Conservation (phyloP, 2,888 invertebrate genomes). For the Drosophila peninsularis region DNA sequence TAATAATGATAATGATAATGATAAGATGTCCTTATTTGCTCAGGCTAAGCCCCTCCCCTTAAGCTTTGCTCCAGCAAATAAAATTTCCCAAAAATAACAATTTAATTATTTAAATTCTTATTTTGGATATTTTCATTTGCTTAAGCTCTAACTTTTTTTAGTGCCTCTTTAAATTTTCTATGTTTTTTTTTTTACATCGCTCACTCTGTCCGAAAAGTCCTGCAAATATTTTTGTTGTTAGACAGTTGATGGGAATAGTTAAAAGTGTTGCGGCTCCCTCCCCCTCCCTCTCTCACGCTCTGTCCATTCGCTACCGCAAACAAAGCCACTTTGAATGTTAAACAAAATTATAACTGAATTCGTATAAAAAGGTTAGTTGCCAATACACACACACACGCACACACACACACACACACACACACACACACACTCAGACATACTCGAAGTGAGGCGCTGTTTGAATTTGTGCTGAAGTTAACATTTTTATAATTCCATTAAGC, state of each 20-base stretch:
- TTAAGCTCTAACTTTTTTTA: constrained; percentile 9
- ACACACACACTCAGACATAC: constrained; percentile 16
- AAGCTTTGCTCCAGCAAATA: neutral
- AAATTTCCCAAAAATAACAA: neutral
- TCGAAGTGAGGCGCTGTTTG: constrained; percentile 64
- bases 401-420: constrained; percentile 11
- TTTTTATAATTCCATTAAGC: constrained; percentile 80
- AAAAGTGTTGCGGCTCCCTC: constrained; percentile 36
- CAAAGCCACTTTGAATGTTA: constrained; percentile 77
- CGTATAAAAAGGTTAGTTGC: constrained; percentile 73
- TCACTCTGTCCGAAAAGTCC: constrained; percentile 21
- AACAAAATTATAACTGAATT: constrained; percentile 78
- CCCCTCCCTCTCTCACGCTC: neutral
- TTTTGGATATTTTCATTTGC: constrained; percentile 12
- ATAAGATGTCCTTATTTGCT: too few relatives aligned
- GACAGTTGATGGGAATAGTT: constrained; percentile 58
- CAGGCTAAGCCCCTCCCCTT: too few relatives aligned
- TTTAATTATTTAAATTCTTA: constrained; percentile 5
- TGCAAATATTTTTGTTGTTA: constrained; percentile 58
- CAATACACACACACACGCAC: constrained; percentile 37
- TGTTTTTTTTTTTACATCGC: neutral
- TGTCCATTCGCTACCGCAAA: constrained; percentile 34
- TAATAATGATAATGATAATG: neutral
- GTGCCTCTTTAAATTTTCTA: neutral
- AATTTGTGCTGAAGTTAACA: constrained; percentile 81